Percentiles rank a stretch among this genome's conserved stretches.
These are phyloP conservation scores for Cecropterus lyciades DNA, from an alignment of 1,140 invertebrate genomes.

Conservation along the genomic window DNA sequence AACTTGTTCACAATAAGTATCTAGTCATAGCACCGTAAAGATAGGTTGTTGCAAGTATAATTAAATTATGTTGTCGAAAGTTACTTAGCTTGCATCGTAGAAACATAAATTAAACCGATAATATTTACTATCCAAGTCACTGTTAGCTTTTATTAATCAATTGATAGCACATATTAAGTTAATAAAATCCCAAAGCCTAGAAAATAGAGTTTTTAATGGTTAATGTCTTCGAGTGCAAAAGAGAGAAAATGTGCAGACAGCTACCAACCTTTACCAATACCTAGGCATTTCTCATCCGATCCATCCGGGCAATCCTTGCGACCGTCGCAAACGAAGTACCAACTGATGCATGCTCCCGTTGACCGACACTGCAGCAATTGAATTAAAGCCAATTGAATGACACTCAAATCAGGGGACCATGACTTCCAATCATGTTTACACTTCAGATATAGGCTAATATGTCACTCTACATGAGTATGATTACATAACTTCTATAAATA, in stretches of 20 bases:
- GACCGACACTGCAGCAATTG: constrained; percentile 87
- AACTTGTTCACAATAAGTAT: too few species aligned
- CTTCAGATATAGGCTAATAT: constrained; percentile 27
- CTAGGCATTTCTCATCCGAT: constrained; percentile 91
- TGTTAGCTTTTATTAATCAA: too few species aligned
- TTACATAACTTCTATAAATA: too few species aligned
- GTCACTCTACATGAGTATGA: too few species aligned
- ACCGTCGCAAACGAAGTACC: constrained; percentile 97
- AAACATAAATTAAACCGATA: too few species aligned
- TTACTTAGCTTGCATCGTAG: too few species aligned
- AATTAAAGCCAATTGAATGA: constrained; percentile 31
- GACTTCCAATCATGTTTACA: constrained; percentile 28
- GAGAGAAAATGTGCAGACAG: constrained; percentile 60
- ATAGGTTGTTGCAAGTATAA: too few species aligned
- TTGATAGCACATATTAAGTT: too few species aligned
- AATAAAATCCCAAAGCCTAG: not conserved
- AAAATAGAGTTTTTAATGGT: constrained; percentile 1
- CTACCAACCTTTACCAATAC: constrained; percentile 75
- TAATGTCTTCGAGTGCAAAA: constrained; percentile 45
- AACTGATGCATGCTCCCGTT: constrained; percentile 94
- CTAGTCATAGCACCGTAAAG: too few species aligned
- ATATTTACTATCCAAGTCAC: too few species aligned
- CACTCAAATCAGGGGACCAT: constrained; percentile 24
- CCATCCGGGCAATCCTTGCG: constrained; percentile 93
- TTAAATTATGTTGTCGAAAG: too few species aligned